Conservation (phyloP, 2,113 vertebrate genomes). For the Glaucidium brasilianum region DNA sequence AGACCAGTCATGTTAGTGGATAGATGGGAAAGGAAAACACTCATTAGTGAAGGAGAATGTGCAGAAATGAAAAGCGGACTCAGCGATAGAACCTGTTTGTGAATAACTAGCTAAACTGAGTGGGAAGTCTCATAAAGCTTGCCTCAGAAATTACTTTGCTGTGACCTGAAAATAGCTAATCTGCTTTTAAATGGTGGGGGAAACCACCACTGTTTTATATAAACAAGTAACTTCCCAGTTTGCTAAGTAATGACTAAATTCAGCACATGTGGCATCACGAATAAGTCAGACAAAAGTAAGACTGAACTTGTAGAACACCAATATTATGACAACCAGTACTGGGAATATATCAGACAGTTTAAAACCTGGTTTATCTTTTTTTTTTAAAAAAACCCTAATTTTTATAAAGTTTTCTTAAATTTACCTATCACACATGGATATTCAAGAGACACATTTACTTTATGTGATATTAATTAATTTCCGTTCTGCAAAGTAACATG, state of each 20-base stretch:
- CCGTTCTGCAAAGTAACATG: neutral
- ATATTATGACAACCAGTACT: neutral
- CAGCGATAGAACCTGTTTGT: neutral
- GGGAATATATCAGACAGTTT: neutral
- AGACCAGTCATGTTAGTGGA: neutral
- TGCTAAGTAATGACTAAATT: neutral
- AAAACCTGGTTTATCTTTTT: neutral
- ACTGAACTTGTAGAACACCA: neutral
- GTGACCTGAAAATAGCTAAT: neutral
- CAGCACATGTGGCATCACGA: neutral
- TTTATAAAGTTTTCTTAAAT: neutral
- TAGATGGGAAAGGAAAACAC: neutral
- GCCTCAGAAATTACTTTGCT: neutral
- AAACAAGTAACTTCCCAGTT: neutral
- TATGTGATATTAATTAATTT: neutral
- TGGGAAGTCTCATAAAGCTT: neutral
- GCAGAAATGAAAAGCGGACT: neutral
- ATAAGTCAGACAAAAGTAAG: neutral
- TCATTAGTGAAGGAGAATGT: accelerated
- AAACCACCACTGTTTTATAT: neutral
- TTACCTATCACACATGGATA: neutral
- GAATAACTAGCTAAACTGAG: neutral
- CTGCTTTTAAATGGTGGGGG: neutral
- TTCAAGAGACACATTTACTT: neutral
- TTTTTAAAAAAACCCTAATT: neutral